A percentile compares a stretch with the other conserved stretches of the same genome.
phyloP scores from a whole-genome alignment of 2,797 vertebrate genomes.

The Benthosema pterotum region DNA sequence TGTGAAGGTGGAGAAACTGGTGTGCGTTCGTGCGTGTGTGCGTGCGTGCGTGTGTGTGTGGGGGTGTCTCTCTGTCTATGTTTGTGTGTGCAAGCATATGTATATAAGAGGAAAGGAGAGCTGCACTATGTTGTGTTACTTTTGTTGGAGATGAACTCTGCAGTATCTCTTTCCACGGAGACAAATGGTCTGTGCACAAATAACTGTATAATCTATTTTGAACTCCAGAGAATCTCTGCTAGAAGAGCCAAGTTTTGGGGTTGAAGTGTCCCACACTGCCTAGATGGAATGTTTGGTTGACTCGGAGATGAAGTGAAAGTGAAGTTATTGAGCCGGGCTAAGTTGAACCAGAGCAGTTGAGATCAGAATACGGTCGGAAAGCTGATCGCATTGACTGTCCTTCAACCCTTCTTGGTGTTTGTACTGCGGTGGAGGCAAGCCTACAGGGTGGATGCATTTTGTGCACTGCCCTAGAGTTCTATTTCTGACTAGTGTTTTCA shows the following conservation, averaged over 20 bases:
- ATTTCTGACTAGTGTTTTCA: too few species aligned
- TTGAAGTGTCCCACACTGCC: slow-evolving; percentile 50
- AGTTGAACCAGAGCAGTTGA: slow-evolving; percentile 15
- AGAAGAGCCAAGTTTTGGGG: slow-evolving; percentile 44
- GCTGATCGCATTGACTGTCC: slow-evolving; percentile 28
- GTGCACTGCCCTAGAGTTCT: too few species aligned
- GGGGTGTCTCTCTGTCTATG: slow-evolving; percentile 2
- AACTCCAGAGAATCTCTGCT: slow-evolving; percentile 46
- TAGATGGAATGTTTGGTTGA: slow-evolving; percentile 57
- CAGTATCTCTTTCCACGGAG: not conserved
- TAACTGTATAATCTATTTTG: slow-evolving; percentile 46
- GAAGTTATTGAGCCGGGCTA: slow-evolving; percentile 27
- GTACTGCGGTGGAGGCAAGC: slow-evolving; percentile 5
- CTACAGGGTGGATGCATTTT: not conserved
- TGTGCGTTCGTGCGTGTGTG: slow-evolving; percentile 9
- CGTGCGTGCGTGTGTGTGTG: slow-evolving; percentile 1
- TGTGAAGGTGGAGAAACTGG: slow-evolving; percentile 33
- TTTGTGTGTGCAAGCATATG: slow-evolving; percentile 2
- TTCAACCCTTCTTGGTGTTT: slow-evolving; percentile 22
- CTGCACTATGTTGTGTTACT: slow-evolving; percentile 17
- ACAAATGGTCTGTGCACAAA: slow-evolving; percentile 14
- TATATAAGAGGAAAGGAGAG: not conserved
- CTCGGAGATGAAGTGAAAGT: slow-evolving; percentile 40
- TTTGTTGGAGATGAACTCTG: slow-evolving; percentile 31
- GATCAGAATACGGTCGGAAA: slow-evolving; percentile 14